Conservation (phyloP, 2,113 vertebrate genomes). For the Dolichotis patagonum region DNA sequence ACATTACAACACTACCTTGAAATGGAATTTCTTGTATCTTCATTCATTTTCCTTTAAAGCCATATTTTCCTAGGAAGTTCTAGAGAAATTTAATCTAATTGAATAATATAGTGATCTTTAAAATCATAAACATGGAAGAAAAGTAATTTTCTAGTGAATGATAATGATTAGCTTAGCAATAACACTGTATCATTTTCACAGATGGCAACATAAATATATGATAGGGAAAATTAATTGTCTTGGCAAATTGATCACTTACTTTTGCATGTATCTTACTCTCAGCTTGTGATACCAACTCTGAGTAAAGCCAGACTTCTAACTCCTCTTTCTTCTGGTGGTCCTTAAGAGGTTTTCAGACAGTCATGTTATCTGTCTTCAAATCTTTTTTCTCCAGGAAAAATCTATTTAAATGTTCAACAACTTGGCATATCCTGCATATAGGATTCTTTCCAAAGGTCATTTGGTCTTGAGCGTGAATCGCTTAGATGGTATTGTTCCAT, state of each 20-base stretch:
- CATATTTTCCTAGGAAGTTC: background rate
- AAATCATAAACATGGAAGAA: background rate
- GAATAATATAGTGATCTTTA: background rate
- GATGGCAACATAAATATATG: background rate
- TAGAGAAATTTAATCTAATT: background rate
- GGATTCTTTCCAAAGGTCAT: background rate
- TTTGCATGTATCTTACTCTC: background rate
- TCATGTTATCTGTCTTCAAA: background rate
- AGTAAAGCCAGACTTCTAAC: background rate
- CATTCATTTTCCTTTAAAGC: background rate
- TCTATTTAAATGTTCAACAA: background rate
- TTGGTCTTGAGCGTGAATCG: background rate
- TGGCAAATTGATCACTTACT: background rate
- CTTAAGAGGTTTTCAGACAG: background rate
- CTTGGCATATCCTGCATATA: background rate
- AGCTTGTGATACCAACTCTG: background rate
- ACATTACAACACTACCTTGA: background rate
- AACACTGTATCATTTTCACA: background rate
- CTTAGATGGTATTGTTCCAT: background rate
- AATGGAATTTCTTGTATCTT: background rate
- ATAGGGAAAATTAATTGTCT: background rate
- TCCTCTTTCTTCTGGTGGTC: background rate
- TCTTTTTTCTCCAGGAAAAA: background rate
- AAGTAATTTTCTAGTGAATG: constrained; percentile 13
- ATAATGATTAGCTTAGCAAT: background rate